Evolutionary conservation across 2,888 invertebrate genomes (phyloP), one percentile per base, ranked within the genome.

Genomic region (Halictus quadricinctus): DNA sequence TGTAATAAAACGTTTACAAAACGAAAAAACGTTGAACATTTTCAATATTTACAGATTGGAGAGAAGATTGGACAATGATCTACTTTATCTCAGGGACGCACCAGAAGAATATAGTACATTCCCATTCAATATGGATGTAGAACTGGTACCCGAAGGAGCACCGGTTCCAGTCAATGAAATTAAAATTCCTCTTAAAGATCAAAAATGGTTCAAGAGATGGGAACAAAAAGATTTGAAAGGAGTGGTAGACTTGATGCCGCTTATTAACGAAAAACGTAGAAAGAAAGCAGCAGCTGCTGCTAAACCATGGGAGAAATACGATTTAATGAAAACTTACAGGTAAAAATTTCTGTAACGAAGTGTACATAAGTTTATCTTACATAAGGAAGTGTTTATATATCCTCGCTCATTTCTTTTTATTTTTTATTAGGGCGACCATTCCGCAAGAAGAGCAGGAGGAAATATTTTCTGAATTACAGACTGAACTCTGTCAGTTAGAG

Each of bases 281-380:
- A 88, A 87, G 43, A 95, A 96, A 79, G 96, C 97, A 8, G 95
- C 96, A 87, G 93, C 95, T 77, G 93, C 96, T 54, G 96, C 95
- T 70, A 97, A 96, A 88, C 98, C 98, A 0, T 98, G 97, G 96
- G 98, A 98, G 93, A 97, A 98, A 95, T 98, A 97, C 95, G 99
- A 99, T 95, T 95, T 99, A 78, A 99, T 99, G 98, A 97, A 97
- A 94, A 96, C 97, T 84, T 99, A 99, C 94, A 97, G 99, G 96
- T 97, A 94, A 92, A 92, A 75, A 21, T 41, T 77, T 5, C 69
- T 13, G 8, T n/a, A 43, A 64, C 18, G 41, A 70, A 36, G 46
- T 18, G n/a, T 60, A 90, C 74, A n/a, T 10, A 41, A 60, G 25
- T 54, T 76, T 21, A 15, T 13, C 54, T 72, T 64, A 66, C 6